phyloP scores from a whole-genome alignment of 1,140 invertebrate genomes.

The Drosophila lini region DNA sequence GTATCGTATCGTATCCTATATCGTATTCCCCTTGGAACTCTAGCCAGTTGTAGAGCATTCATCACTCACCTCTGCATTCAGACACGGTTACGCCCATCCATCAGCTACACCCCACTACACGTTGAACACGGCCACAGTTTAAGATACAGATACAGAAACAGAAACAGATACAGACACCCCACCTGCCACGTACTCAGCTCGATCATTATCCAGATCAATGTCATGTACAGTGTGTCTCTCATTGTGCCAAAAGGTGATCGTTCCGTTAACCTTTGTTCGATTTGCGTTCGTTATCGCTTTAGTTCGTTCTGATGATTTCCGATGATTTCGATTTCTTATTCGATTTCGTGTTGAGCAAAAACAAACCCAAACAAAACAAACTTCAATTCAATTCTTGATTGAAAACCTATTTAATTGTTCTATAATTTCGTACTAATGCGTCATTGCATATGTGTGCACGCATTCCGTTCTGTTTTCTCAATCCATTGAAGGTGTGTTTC shows the following conservation, averaged over 20 bases:
- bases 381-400: constrained; percentile 79
- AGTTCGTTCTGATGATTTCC: constrained; percentile 49
- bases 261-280: constrained; percentile 38
- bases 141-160: constrained; percentile 37
- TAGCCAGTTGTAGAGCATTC: constrained; percentile 53
- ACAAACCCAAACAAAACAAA: constrained; percentile 62
- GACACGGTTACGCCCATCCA: constrained; percentile 32
- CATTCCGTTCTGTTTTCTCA: constrained; percentile 84
- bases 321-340: constrained; percentile 40
- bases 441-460: constrained; percentile 85
- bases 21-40: constrained; percentile 36
- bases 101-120: constrained; percentile 20
- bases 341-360: constrained; percentile 68
- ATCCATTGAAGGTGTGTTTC: constrained; percentile 91
- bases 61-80: constrained; percentile 59
- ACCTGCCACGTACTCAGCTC: constrained; percentile 46
- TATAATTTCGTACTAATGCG: constrained; percentile 86
- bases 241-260: constrained; percentile 74
- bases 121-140: constrained; percentile 35
- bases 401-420: constrained; percentile 83
- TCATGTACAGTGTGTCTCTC: constrained; percentile 59
- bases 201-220: constrained; percentile 63
- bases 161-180: constrained; percentile 47
- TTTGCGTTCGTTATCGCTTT: constrained; percentile 53
- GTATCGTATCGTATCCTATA: constrained; percentile 49